Evolutionary conservation across 1,140 invertebrate genomes (phyloP).

Genomic region (Nebria ingens): DNA sequence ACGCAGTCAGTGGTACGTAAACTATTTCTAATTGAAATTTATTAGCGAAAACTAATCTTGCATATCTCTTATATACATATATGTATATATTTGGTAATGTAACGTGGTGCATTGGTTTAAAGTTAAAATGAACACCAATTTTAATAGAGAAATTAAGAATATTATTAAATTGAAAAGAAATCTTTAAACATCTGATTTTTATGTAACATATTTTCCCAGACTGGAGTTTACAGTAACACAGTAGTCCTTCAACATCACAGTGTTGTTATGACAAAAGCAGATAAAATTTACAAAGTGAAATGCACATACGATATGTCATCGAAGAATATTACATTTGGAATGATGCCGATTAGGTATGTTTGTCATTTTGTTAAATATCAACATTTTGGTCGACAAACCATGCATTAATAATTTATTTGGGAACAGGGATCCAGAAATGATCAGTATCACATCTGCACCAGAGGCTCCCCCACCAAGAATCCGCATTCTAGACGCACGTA

Average conservation of each 20-base stretch:
- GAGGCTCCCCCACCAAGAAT: conserved; percentile 90
- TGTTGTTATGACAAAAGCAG: conserved; percentile 92
- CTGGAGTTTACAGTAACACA: conserved; percentile 87
- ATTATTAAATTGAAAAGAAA: too few species aligned
- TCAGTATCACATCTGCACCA: conserved; percentile 88
- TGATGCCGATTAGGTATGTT: conserved; percentile 82
- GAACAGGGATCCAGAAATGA: conserved; percentile 83
- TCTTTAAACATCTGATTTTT: too few species aligned
- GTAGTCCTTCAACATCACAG: conserved; percentile 92
- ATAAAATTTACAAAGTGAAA: conserved; percentile 94
- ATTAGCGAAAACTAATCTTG: neutral
- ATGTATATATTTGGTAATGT: neutral
- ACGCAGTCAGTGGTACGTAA: conserved; percentile 77
- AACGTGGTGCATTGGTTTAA: too few species aligned
- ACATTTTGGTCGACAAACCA: too few species aligned
- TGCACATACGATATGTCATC: conserved; percentile 95
- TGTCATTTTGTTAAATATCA: conserved; percentile 6
- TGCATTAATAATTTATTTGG: too few species aligned
- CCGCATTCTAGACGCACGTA: conserved; percentile 72
- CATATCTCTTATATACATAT: neutral
- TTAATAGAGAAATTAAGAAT: too few species aligned
- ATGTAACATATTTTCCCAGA: conserved; percentile 46
- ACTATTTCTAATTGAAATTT: neutral
- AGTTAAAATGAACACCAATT: too few species aligned
- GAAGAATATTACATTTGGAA: conserved; percentile 92